These are phyloP conservation scores for Donacobius atricapilla DNA, from an alignment of 2,113 vertebrate species.

Conservation along the genomic window DNA sequence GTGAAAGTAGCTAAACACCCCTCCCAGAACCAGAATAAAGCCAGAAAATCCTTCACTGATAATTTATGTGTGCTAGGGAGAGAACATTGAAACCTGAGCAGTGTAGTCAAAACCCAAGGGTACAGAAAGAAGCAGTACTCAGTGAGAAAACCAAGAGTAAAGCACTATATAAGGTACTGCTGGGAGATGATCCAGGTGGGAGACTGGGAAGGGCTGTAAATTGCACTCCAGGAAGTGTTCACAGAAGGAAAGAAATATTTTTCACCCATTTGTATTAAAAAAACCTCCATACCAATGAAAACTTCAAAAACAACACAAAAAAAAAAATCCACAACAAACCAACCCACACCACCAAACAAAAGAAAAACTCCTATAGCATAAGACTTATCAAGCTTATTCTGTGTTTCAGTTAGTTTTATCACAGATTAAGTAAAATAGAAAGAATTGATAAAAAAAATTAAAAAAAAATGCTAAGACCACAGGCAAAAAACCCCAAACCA, in stretches of 20 bases:
- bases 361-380: not conserved
- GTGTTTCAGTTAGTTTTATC: not conserved
- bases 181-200: not conserved
- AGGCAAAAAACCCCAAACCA: not conserved
- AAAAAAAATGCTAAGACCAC: rapidly evolving
- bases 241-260: not conserved
- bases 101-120: not conserved
- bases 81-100: not conserved
- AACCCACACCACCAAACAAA: not conserved
- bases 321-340: not conserved
- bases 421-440: not conserved
- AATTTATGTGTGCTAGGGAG: not conserved
- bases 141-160: not conserved
- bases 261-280: not conserved
- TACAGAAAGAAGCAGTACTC: not conserved
- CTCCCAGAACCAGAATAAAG: not conserved
- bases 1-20: not conserved
- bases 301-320: too few relatives aligned
- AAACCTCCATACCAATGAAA: not conserved
- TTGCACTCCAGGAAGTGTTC: not conserved
- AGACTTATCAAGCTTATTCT: not conserved
- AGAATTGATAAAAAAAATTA: too few relatives aligned
- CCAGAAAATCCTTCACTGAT: not conserved
- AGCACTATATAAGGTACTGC: not conserved
- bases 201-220: not conserved